These are phyloP conservation scores for Micropoecilia bifurca DNA, from an alignment of 2,797 vertebrate genomes.

Conservation along the genomic window DNA sequence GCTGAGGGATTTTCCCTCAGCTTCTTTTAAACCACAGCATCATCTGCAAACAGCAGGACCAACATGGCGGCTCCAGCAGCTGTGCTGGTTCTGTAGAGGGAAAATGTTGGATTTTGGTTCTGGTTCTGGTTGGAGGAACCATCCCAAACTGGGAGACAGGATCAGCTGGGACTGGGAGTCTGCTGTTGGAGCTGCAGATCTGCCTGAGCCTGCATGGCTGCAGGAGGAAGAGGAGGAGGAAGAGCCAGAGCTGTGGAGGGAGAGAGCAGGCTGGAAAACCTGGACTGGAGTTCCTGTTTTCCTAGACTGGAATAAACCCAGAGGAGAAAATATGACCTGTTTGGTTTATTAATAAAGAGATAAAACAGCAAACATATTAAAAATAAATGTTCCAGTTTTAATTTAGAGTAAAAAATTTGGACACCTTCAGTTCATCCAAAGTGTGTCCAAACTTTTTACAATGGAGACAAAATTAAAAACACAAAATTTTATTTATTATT, in stretches of 20 bases:
- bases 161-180: background rate
- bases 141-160: background rate
- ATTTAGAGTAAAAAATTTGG: too few relatives aligned
- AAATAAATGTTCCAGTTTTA: too few relatives aligned
- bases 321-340: too few relatives aligned
- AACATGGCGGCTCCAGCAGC: background rate
- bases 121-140: background rate
- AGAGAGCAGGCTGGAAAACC: background rate
- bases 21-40: background rate
- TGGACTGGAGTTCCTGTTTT: background rate
- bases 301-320: background rate
- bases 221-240: background rate
- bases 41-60: background rate
- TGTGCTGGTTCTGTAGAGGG: too few relatives aligned
- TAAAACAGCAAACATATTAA: too few relatives aligned
- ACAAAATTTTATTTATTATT: too few relatives aligned
- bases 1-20: too few relatives aligned
- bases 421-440: too few relatives aligned
- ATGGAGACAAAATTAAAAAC: too few relatives aligned
- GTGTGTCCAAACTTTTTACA: too few relatives aligned
- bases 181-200: background rate
- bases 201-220: background rate
- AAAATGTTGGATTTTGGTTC: background rate
- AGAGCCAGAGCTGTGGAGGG: background rate
- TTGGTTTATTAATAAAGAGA: too few relatives aligned